Conservation (phyloP, 2,113 vertebrate genomes). For the Numida meleagris region DNA sequence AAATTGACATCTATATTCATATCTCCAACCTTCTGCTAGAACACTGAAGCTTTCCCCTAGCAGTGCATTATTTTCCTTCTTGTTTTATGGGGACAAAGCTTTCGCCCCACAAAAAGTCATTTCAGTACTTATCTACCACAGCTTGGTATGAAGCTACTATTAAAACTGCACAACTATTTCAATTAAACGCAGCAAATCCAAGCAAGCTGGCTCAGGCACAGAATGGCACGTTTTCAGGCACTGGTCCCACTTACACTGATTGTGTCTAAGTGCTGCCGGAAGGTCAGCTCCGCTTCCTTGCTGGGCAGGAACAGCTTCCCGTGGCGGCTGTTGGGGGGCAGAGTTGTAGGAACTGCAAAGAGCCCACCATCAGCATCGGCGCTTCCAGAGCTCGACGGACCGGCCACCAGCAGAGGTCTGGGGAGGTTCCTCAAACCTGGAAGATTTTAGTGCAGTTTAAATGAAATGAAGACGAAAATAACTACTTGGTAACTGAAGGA, state of each 20-base stretch:
- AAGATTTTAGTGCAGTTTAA: not conserved
- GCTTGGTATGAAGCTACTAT: not conserved
- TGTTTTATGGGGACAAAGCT: not conserved
- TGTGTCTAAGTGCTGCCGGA: constrained; percentile 93
- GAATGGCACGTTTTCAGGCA: too few relatives aligned
- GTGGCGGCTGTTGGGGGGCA: constrained; percentile 94
- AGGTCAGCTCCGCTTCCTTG: constrained; percentile 91
- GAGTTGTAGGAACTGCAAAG: constrained; percentile 93
- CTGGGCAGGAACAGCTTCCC: constrained; percentile 92
- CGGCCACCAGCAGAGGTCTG: constrained; percentile 85
- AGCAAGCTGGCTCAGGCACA: not conserved
- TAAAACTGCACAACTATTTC: not conserved
- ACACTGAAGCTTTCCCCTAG: not conserved
- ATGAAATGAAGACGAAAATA: not conserved
- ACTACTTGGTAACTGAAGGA: not conserved
- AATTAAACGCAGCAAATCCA: not conserved
- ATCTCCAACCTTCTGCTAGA: not conserved
- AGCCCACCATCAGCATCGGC: constrained; percentile 86
- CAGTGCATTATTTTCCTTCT: not conserved
- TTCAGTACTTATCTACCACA: not conserved
- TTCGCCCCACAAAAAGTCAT: not conserved
- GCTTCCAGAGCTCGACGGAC: constrained; percentile 71
- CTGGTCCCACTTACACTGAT: constrained; percentile 86
- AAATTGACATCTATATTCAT: not conserved
- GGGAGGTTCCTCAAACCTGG: constrained; percentile 88